Conservation (phyloP, 2,113 vertebrate genomes). For the Upupa epops region DNA sequence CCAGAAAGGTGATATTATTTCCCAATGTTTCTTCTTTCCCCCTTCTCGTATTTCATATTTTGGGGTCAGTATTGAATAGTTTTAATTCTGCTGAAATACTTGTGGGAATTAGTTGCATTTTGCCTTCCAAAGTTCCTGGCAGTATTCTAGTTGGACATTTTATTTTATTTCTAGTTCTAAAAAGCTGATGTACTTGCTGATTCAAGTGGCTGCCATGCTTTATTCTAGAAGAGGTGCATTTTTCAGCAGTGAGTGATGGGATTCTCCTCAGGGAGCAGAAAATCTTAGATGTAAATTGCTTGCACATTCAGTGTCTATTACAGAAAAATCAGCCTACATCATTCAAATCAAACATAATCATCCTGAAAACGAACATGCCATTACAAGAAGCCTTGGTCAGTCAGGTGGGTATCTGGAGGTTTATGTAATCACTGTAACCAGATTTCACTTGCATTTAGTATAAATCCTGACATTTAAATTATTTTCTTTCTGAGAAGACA, state of each 20-base stretch:
- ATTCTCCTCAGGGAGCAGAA: not conserved
- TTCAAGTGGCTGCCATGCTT: conserved; percentile 1
- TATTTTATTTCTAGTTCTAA: conserved; percentile 1
- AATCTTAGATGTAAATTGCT: not conserved
- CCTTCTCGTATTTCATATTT: not conserved
- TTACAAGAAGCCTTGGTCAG: not conserved
- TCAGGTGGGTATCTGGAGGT: not conserved
- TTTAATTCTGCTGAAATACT: conserved; percentile 15
- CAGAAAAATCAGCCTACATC: not conserved
- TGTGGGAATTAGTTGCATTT: not conserved
- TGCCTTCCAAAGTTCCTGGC: not conserved
- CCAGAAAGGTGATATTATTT: not conserved
- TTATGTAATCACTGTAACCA: not conserved
- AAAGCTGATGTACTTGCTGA: not conserved
- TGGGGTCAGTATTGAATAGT: not conserved
- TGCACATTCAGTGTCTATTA: not conserved
- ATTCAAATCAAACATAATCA: not conserved
- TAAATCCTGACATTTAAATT: not conserved
- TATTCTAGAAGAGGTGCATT: not conserved
- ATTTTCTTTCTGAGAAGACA: not conserved
- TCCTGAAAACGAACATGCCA: not conserved
- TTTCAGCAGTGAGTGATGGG: not conserved
- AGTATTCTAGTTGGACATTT: not conserved
- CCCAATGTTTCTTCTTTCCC: not conserved
- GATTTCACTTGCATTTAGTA: not conserved